Evolutionary conservation across 2,113 vertebrate species (phyloP).

Genomic region (Noctilio leporinus): DNA sequence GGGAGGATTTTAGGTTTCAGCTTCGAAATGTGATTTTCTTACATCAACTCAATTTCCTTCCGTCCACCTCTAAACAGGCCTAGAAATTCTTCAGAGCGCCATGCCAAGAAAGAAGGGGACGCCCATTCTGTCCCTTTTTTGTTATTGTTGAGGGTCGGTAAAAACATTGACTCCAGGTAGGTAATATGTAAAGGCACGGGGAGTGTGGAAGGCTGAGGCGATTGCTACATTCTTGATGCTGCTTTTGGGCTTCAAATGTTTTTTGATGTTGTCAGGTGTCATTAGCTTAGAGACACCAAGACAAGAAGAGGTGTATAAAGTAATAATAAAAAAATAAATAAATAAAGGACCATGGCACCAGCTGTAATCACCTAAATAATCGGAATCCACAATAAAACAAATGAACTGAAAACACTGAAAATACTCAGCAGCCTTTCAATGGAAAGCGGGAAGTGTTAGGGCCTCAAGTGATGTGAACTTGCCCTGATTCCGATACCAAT

Average conservation of each 20-base stretch:
- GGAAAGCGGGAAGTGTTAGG: constrained; percentile 69
- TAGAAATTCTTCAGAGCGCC: not conserved
- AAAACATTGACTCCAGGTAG: not conserved
- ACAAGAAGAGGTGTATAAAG: constrained; percentile 59
- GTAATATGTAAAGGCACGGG: not conserved
- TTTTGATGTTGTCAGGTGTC: constrained; percentile 46
- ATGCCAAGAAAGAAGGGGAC: not conserved
- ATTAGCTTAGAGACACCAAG: constrained; percentile 64
- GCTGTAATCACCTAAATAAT: constrained; percentile 63
- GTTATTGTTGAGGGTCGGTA: not conserved
- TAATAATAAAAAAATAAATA: no score
- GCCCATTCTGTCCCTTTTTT: not conserved
- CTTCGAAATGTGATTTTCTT: not conserved
- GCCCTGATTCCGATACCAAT: constrained; percentile 64
- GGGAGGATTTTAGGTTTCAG: not conserved
- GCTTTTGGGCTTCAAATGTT: constrained; percentile 33
- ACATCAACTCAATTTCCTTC: not conserved
- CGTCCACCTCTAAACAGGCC: not conserved
- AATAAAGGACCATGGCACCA: constrained; percentile 57
- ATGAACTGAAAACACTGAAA: constrained; percentile 61
- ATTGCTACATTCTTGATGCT: not conserved
- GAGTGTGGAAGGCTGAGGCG: no score
- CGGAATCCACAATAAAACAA: constrained; percentile 64
- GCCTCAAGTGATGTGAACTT: constrained; percentile 73
- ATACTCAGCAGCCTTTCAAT: constrained; percentile 49